Evolutionary conservation across 2,888 invertebrate genomes (phyloP), one percentile per base, ranked within the genome.

Genomic region (Trissolcus brochymenae): DNA sequence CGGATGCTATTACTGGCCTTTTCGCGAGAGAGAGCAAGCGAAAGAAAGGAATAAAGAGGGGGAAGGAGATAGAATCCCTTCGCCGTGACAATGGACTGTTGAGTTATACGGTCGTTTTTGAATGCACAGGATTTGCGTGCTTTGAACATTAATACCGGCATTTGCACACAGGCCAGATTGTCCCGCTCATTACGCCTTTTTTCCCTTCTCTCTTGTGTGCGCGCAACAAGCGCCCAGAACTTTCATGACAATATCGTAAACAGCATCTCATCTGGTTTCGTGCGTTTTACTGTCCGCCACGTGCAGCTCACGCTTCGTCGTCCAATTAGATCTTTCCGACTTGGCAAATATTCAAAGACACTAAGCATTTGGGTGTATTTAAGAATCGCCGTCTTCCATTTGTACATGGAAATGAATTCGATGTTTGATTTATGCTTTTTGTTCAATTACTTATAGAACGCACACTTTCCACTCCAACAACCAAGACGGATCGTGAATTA

Each of bases 1-100:
- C 65, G 71, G 71, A 80, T 80, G 80, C 80, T 82, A 80, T 80
- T 80, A 79, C 80, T 78, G 79, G 79, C 80, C 79, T 81, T 81
- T 80, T 78, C 79, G 81, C 64, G 29, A 67, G 74, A 67, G 74
- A 71, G 66, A 74, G 57, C 17, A 11, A 54, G 56, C 41, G 56
- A 51, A 49, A 66, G 19, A 29, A 17, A 55, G 49, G 40, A 25
- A 17, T 19, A 17, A 13, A 56, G 56, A 41, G 60, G 50, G 25
- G 59, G 49, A 67, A 25, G 14, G 53, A 68, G 64, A 68, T 25
- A 25, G 60, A 70, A 53, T 74, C 64, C 72, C 70, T 78, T 74
- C 53, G 60, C 68, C 62, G 73, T 79, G 79, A 81, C 81, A 79
- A 80, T 80, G 79, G 78, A 73, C 74, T 70, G 64, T 51, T 66